Evolutionary conservation across 2,888 invertebrate genomes (phyloP).

Genomic region (Pyralis farinalis): DNA sequence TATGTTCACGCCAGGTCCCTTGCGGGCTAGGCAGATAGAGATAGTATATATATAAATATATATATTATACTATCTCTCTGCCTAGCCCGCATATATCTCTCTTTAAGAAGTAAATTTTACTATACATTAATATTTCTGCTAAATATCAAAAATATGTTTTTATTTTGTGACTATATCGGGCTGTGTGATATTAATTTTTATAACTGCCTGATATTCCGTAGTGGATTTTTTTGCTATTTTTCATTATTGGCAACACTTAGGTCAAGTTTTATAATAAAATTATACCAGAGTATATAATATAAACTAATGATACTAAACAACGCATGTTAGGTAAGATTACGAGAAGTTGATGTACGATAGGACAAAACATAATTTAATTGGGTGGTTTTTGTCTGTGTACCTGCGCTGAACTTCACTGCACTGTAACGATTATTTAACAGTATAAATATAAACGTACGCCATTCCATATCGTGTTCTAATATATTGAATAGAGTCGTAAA

Average conservation of each 20-base stretch:
- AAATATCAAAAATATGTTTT: neutral
- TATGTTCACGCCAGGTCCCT: too few species aligned
- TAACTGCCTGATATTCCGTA: slow-evolving; percentile 44
- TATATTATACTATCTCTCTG: too few species aligned
- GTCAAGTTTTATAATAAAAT: slow-evolving; percentile 8
- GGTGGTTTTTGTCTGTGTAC: slow-evolving; percentile 11
- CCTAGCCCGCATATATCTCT: too few species aligned
- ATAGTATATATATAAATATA: too few species aligned
- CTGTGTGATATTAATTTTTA: slow-evolving; percentile 46
- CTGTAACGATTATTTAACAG: too few species aligned
- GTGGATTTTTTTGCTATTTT: slow-evolving; percentile 19
- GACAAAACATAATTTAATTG: slow-evolving; percentile 11
- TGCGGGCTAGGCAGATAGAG: too few species aligned
- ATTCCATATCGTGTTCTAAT: slow-evolving; percentile 27
- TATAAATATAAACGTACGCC: slow-evolving; percentile 12
- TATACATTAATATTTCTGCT: too few species aligned
- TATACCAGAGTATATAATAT: slow-evolving; percentile 12
- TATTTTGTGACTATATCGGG: slow-evolving; percentile 9
- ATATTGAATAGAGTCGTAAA: slow-evolving; percentile 15
- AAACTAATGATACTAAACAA: slow-evolving; percentile 22
- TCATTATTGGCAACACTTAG: slow-evolving; percentile 21
- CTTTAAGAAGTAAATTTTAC: too few species aligned
- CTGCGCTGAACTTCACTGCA: slow-evolving; percentile 15
- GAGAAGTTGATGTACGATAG: slow-evolving; percentile 22
- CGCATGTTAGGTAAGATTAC: slow-evolving; percentile 26